Base-by-base conservation (phyloP, 2,888 invertebrate species). In the Lordiphosa andalusiaca region DNA sequence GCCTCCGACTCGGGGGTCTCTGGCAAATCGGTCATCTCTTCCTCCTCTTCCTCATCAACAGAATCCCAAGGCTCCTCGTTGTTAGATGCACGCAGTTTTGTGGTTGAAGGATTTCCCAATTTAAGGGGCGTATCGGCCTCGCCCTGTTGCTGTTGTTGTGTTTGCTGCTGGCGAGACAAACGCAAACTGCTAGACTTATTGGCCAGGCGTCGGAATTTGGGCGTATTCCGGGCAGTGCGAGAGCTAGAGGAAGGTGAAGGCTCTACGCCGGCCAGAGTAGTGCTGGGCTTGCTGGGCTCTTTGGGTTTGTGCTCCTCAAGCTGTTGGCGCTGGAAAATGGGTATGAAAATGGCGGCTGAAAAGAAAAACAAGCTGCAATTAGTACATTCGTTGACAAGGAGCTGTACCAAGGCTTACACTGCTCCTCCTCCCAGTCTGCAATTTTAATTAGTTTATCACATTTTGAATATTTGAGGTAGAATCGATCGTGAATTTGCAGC, bases 401-500 rank as follows among this genome's bases (percentile, higher is more conserved):
- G 6, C 6, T 10, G 10, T 7, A 9, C 3, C 0, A 2, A 3
- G 6, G 5, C 89, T 77, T 76, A 92, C 92, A 91, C 86, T 93
- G 92, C 73, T 93, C 93, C 71, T 91, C 91, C 53, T 92, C 92
- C 97, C 97, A 97, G 69, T 94, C 93, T 67, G 93, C 93, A 85
- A 94, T 93, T 69, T 93, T 94, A 54, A 95, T 88, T 61, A 95
- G 92, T 35, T 92, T 91, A 90, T 98, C 97, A 72, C 92, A 92
- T 7, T 93, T 92, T 59, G 93, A 93, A 73, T 96, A 92, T 56
- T 93, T 93, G 86, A 98, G 93, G 89, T 95, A 94, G 89, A 94
- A 95, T 65, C 96, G 92, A 90, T 98, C 97, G 53, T 96, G 95
- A 41, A 98, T 94, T 91, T 98, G 97, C 72, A 96, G 91, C 71